Base-by-base conservation (phyloP, 2,888 invertebrate genomes). In the Ophion costatus region DNA sequence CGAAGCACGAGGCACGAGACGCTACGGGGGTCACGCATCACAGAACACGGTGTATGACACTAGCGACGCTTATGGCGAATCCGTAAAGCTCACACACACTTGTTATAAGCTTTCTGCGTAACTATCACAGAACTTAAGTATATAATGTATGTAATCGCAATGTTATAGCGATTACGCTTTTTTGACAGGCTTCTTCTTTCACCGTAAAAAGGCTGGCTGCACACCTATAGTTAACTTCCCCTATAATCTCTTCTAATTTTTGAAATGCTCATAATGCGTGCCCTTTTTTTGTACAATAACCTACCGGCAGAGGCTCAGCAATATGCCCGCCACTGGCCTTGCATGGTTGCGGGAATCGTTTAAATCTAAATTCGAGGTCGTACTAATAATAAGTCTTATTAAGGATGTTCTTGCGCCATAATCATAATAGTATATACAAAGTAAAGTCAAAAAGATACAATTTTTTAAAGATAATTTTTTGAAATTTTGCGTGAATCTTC, bases 141-240 rank as follows among this genome's bases (percentile, higher is more conserved):
- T 33, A 33, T 66, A 66, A 61, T n/a, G 33, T 33, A n/a, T 66
- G n/a, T 66, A 66, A 66, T 33, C 64, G 33, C 38, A 66, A 66
- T 66, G 38, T 66, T 66, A 9, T 2, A 33, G 33, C 64, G 33
- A 66, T 66, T n/a, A 66, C 64, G 64, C 64, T 66, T 66, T 66
- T 66, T 66, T 33, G 11, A 66, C 64, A 66, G 64, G n/a, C 64
- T 66, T 66, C 33, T 66, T 66, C 24, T 24, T 24, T 66, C 38
- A 38, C 64, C 64, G 64, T n/a, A 33, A 66, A 66, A 66, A 66
- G 64, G 64, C 64, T 66, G 64, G 64, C 33, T 29, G 29, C 64
- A 66, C 64, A 66, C 33, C 4, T 66, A 66, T 33, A 38, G 33
- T 33, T n/a, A 66, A 61, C 10, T 33, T 66, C 2, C 14, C 14